Base-by-base conservation (phyloP, 35 echinoderm and acorn worm genomes). In the Eucidaris tribuloides region DNA sequence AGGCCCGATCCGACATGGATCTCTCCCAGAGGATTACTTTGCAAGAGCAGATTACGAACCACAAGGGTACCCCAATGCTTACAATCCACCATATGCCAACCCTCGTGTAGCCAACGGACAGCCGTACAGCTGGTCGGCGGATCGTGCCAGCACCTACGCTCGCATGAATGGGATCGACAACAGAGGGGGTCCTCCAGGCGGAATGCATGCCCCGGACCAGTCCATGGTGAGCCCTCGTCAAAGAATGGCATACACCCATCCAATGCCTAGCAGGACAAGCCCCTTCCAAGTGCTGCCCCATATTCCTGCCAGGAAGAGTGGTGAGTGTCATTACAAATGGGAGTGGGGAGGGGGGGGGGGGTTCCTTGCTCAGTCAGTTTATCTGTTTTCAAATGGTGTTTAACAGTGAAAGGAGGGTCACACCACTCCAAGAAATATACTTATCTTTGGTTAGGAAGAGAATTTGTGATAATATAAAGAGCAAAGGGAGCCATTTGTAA, bases 41-140 rank as follows among this genome's bases (percentile, higher is more conserved):
- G 15, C 41, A 28, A 62, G 60, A 32, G 27, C 17, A 31, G 62
- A 23, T 20, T 44, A 44, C 19, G 30, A 70, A 27, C 61, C 23
- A 11, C 28, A 42, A 50, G 44, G 28, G n/a, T 46, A 68, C 56
- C 61, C 62, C 31, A 63, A 38, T 41, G 40, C 45, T 45, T 27
- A 83, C 65, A 63, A 57, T 17, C 85, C 34, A 11, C 79, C 36
- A 22, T 82, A 81, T 23, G 35, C 79, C 27, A 71, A 45, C 14
- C 74, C 61, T 29, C 44, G 68, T 11, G 29, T 57, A 23, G 13
- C 28, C 15, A 48, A 92, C 9, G 82, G 82, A 7, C 84, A 87
- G 42, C 61, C 61, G 1, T 78, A 87, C 65, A 96, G 93, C 84
- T 96, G 80, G 49, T 96, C 93, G 15, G 93, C 93, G 1, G 93